Evolutionary conservation across 2,888 invertebrate species (phyloP).

Genomic region (Acanthosoma haemorrhoidale): DNA sequence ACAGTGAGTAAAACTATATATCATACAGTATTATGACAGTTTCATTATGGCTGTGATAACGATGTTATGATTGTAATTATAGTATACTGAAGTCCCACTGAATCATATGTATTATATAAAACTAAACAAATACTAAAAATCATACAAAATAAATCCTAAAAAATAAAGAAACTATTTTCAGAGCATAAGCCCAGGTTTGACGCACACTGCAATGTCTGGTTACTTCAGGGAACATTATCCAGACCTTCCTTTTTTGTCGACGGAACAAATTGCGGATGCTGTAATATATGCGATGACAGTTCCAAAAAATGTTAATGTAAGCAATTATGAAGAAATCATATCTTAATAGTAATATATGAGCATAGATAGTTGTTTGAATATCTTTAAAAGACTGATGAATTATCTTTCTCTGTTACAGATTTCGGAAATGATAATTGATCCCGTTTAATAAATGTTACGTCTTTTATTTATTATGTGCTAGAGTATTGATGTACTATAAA

Average conservation of each 20-base stretch:
- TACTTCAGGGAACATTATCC: not conserved
- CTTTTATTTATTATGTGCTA: too few species aligned
- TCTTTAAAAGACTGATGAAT: too few species aligned
- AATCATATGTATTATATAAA: not conserved
- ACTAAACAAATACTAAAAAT: not conserved
- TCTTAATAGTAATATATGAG: not conserved
- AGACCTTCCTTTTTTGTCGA: constrained; percentile 47
- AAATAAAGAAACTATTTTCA: too few species aligned
- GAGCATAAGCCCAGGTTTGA: constrained; percentile 61
- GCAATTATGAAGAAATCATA: not conserved
- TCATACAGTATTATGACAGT: not conserved
- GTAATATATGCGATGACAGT: constrained; percentile 57
- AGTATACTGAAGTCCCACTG: not conserved
- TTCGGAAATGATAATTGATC: constrained; percentile 14
- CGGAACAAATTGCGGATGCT: constrained; percentile 58
- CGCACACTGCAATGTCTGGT: constrained; percentile 48
- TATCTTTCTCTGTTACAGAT: constrained; percentile 27
- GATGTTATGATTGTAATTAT: too few species aligned
- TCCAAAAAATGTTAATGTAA: constrained; percentile 56
- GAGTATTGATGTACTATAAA: too few species aligned
- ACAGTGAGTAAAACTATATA: constrained; percentile 39
- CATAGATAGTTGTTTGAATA: not conserved
- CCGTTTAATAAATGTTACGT: not conserved
- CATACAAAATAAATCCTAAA: too few species aligned
- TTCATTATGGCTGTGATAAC: too few species aligned